Conservation (phyloP, 2,888 invertebrate species). For the Neoitamus cyanurus region DNA sequence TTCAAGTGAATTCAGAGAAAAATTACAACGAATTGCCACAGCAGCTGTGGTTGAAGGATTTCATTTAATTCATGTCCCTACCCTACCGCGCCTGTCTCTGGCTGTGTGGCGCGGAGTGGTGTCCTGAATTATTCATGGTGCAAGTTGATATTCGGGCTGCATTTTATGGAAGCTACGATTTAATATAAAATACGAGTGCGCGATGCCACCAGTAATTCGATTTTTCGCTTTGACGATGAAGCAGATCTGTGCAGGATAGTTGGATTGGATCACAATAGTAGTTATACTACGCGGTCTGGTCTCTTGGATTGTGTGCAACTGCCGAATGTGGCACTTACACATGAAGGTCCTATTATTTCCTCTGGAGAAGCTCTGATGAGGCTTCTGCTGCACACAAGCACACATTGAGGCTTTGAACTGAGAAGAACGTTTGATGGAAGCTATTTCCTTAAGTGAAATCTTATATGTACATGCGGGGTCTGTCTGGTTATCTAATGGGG, state of each 20-base stretch:
- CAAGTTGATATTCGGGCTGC: neutral
- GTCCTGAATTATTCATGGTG: neutral
- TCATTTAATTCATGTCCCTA: neutral
- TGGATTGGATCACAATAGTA: neutral
- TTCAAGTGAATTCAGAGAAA: neutral
- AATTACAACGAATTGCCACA: neutral
- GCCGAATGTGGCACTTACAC: neutral
- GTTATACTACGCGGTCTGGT: too few relatives aligned
- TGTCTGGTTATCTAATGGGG: too few relatives aligned
- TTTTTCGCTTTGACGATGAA: neutral
- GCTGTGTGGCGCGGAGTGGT: neutral
- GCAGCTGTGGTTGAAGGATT: neutral
- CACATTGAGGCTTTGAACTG: too few relatives aligned
- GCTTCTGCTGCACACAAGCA: neutral
- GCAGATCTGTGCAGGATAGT: neutral
- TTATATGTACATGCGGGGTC: too few relatives aligned
- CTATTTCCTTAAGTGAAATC: too few relatives aligned
- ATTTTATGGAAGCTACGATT: neutral
- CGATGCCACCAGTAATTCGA: neutral
- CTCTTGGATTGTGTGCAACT: too few relatives aligned
- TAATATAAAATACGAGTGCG: neutral
- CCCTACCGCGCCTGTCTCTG: neutral
- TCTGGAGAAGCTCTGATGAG: neutral
- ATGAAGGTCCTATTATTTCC: neutral
- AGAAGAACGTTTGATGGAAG: too few relatives aligned